phyloP scores from a whole-genome alignment of 1,140 invertebrate species.

The Drosophila bipectinata region DNA sequence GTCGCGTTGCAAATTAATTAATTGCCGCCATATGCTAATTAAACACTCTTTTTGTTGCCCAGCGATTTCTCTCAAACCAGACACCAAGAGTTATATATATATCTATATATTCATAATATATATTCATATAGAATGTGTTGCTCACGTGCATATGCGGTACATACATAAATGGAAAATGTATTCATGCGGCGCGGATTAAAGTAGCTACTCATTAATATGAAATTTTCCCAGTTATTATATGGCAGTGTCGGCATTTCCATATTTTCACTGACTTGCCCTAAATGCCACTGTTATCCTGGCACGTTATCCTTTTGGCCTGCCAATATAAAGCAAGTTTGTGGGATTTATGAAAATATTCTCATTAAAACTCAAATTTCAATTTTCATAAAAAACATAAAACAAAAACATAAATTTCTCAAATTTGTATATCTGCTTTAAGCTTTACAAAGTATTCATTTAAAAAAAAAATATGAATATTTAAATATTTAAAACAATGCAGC shows the following conservation, averaged over 20 bases:
- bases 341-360: not conserved
- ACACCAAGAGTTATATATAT: slow-evolving; percentile 23
- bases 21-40: slow-evolving; percentile 76
- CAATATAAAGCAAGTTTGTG: not conserved
- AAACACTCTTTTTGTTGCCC: slow-evolving; percentile 52
- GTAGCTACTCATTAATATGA: slow-evolving; percentile 42
- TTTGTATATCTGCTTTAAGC: too few relatives aligned
- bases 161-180: slow-evolving; percentile 31
- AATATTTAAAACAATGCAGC: not conserved
- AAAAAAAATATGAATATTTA: too few relatives aligned
- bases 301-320: not conserved
- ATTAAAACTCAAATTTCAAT: not conserved
- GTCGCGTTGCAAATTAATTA: slow-evolving; percentile 68
- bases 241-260: not conserved
- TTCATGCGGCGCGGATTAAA: slow-evolving; percentile 40
- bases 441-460: too few relatives aligned
- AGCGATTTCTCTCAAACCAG: slow-evolving; percentile 1
- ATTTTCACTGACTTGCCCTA: not conserved
- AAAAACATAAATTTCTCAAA: too few relatives aligned
- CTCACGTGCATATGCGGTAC: too few relatives aligned
- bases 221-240: slow-evolving; percentile 47
- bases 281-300: slow-evolving; percentile 1
- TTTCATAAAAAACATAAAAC: too few relatives aligned
- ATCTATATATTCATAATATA: slow-evolving; percentile 27
- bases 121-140: slow-evolving; percentile 3